These are phyloP conservation scores for Hecatera dysodea DNA, from an alignment of 2,888 invertebrate genomes.

Conservation along the genomic window DNA sequence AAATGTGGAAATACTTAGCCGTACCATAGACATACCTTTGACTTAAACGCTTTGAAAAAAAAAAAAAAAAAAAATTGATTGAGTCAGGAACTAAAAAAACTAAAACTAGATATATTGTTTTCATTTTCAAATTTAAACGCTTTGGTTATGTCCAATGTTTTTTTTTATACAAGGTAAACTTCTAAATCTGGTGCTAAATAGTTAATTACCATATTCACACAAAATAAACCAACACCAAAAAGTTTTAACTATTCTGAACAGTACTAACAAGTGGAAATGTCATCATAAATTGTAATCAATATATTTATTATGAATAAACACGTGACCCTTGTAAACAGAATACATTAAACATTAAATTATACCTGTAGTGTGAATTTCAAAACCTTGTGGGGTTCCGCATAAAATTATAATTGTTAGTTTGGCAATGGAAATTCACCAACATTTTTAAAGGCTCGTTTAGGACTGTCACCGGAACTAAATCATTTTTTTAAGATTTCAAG, in stretches of 20 bases:
- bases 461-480: not conserved
- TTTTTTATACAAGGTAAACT: not conserved
- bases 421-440: not conserved
- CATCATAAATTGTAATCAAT: constrained; percentile 46
- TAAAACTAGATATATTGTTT: too few species aligned
- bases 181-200: not conserved
- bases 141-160: too few species aligned
- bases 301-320: constrained; percentile 27
- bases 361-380: not conserved
- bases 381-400: not conserved
- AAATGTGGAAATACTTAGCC: too few species aligned
- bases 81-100: too few species aligned
- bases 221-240: constrained; percentile 13
- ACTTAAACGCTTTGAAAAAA: too few species aligned
- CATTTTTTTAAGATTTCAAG: not conserved
- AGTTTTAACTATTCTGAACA: constrained; percentile 21
- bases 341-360: constrained; percentile 38
- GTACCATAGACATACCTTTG: too few species aligned
- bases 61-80: too few species aligned
- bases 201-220: not conserved
- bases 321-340: constrained; percentile 35
- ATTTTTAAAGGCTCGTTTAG: not conserved
- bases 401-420: constrained; percentile 2
- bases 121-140: too few species aligned
- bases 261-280: constrained; percentile 24